Evolutionary conservation across 2,797 vertebrate species (phyloP), one percentile per base, ranked within the genome.

Genomic region (Anguilla pacifica): DNA sequence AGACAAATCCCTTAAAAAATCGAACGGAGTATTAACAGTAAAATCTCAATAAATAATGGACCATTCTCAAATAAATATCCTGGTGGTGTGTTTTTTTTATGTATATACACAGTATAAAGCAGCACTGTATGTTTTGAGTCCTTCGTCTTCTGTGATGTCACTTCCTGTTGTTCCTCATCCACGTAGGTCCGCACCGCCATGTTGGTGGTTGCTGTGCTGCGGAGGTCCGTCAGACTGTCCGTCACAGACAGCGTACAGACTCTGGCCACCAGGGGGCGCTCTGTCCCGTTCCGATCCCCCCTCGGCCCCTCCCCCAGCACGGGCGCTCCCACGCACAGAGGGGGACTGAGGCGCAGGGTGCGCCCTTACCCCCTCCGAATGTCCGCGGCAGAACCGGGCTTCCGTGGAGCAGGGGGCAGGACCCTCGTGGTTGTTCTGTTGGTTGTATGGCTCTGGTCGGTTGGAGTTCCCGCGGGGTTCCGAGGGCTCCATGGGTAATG

Each of bases 151-250:
- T 46, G 2, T 28, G 83, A 77, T 22, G 53, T 85, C 67, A 85
- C 67, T 28, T 74, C 51, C 39, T 77, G 35, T 46, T 89, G 28
- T 43, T 43, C 70, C 31, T 97, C 97, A 84, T 98, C 98, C 67
- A 96, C 98, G 83, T 98, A 99, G 88, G 97, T 99, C 95, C 98
- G 97, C 93, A 99, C 98, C 93, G 97, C 96, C 96, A 98, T 96
- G 91, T 94, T 92, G 92, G 96, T 93, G 92, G 98, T 97, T 39
- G 97, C 98, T 0, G 97, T 94, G 92, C 96, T 95, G 74, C 97
- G 98, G 74, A 98, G 95, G 91, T 86, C 91, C 22, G 92, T 95
- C 92, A 94, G 94, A 88, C 93, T 96, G 94, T 95, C 96, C 93
- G 95, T 96, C 90, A 91, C 94, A 3, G 93, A 95, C 31, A 96